Evolutionary conservation across 2,797 vertebrate species (phyloP), one percentile per base, ranked within the genome.

Genomic region (Dendrocincla fuliginosa): DNA sequence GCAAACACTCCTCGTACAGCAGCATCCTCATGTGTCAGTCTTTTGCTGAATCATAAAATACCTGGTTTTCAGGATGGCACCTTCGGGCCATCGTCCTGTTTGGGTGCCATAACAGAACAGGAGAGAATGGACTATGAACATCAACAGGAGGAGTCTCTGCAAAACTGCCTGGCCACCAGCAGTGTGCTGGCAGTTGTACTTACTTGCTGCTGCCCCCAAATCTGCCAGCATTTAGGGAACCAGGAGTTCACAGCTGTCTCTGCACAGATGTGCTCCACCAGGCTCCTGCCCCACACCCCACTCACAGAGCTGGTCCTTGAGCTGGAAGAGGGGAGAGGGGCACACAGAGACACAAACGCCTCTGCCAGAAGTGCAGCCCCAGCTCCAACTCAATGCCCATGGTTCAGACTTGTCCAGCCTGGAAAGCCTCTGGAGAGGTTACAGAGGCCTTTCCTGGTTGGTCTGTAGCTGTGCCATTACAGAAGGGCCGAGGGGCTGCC

Each of bases 401-500:
- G 22, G 55, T 27, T 60, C 52, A 39, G 32, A 18, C 19, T 8
- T 16, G 6, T 22, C 42, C 60, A 28, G 44, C 30, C 74, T 33
- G 20, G 44, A 56, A 47, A 44, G 47, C 56, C 57, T 37, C 84
- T 52, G 4, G 15, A 24, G 59, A 59, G 41, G 84, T 30, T 15
- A 2, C 15, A 44, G 68, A 64, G 64, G 33, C 67, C 50, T 41
- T 80, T 94, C 70, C 88, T 70, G 79, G 39, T 10, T n/a, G 46
- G 56, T n/a, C 50, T 77, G 10, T 61, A 67, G 22, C 17, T 46
- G 55, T 63, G 68, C 88, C 8, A 13, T 30, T 79, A 46, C 77
- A 46, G 41, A 56, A 52, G 82, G 87, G 80, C 96, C 10, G 16
- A 13, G 3, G 93, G 81, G 95, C 96, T 92, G 95, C 77, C 94